Percentiles rank a stretch among this genome's conserved stretches.
Conservation (phyloP, 2,797 vertebrate genomes). For the Tokudaia tokunoshimensis region DNA sequence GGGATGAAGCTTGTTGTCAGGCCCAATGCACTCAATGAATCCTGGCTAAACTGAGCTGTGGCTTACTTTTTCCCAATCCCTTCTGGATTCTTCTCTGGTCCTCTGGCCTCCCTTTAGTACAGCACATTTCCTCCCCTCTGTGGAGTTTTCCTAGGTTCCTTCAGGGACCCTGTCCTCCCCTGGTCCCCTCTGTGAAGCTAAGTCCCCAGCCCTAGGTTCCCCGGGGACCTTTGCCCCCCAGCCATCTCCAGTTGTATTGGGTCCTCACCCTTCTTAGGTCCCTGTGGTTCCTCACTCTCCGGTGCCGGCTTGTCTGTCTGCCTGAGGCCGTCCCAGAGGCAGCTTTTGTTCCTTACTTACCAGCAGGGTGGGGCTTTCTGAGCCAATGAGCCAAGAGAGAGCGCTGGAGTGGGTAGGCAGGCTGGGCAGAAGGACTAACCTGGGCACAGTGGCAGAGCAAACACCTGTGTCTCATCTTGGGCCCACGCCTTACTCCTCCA, state of each 20-base stretch:
- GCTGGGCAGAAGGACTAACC: constrained; percentile 56
- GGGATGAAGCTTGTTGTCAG: neutral
- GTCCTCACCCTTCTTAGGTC: constrained; percentile 65
- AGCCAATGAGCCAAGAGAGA: constrained; percentile 77
- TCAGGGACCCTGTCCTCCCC: neutral
- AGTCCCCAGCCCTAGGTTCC: neutral
- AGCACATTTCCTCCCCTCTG: neutral
- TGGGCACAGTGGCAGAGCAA: constrained; percentile 59
- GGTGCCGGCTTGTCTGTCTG: constrained; percentile 30
- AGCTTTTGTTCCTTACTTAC: constrained; percentile 73
- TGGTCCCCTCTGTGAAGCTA: neutral
- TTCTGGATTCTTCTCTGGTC: neutral
- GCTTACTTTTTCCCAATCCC: neutral
- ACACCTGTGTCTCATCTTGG: constrained; percentile 61
- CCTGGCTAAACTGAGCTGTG: neutral
- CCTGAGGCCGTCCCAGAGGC: constrained; percentile 61
- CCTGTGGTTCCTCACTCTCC: neutral
- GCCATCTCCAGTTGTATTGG: neutral
- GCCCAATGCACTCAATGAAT: neutral
- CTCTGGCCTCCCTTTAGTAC: neutral
- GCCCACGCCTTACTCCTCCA: constrained; percentile 34
- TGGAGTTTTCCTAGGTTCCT: neutral
- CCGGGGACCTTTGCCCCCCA: neutral
- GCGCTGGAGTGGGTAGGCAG: constrained; percentile 61
- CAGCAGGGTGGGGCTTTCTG: constrained; percentile 75